Evolutionary conservation across 2,888 invertebrate species (phyloP).

Genomic region (Noctua fimbriata): DNA sequence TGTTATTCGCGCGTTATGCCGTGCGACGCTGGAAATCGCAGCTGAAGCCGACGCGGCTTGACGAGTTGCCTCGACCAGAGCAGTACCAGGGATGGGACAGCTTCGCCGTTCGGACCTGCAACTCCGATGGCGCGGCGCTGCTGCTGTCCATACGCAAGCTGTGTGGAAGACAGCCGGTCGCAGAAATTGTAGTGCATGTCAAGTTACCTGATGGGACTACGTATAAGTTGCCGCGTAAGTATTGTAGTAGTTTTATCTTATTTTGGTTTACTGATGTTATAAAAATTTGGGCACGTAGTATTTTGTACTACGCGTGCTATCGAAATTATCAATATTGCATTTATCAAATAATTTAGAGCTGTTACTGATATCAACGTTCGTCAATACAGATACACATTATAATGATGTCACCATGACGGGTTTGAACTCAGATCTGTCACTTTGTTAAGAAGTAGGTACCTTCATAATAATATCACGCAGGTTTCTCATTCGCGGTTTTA

Average conservation of each 20-base stretch:
- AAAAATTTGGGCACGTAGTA: background rate
- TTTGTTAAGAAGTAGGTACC: background rate
- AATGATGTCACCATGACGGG: too few species aligned
- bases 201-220: slow-evolving; percentile 81
- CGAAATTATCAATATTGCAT: background rate
- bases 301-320: background rate
- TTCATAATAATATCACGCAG: background rate
- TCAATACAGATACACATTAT: too few species aligned
- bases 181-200: slow-evolving; percentile 91
- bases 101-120: slow-evolving; percentile 88
- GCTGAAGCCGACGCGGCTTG: slow-evolving; percentile 65
- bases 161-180: slow-evolving; percentile 81
- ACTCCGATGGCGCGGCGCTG: slow-evolving; percentile 90
- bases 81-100: slow-evolving; percentile 80
- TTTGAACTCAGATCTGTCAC: background rate
- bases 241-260: background rate
- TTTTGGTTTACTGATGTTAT: background rate
- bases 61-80: slow-evolving; percentile 74
- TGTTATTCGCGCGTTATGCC: slow-evolving; percentile 80
- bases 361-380: background rate
- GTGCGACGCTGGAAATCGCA: slow-evolving; percentile 82
- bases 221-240: slow-evolving; percentile 81
- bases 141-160: slow-evolving; percentile 89
- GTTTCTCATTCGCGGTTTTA: background rate
- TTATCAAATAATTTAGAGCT: background rate